Percentiles rank a stretch among this genome's conserved stretches.
Evolutionary conservation across 2,888 invertebrate genomes (phyloP).

Genomic region (Sphaeridia pumilis): DNA sequence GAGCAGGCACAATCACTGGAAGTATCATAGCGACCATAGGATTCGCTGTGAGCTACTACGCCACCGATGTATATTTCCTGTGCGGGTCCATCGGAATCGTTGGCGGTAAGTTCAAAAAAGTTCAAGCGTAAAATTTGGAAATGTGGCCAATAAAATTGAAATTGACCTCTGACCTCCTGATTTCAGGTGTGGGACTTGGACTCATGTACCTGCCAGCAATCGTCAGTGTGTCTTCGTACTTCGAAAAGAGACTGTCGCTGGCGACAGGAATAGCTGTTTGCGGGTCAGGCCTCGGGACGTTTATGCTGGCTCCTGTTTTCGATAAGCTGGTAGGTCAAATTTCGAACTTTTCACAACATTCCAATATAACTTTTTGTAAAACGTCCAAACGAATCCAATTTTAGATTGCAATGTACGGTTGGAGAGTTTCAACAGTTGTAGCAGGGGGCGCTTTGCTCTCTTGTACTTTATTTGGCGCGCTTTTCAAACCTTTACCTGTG

Average conservation of each 20-base stretch:
- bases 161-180: background rate
- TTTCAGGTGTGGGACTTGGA: conserved; percentile 6
- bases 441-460: conserved; percentile 73
- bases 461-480: conserved; percentile 71
- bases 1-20: conserved; percentile 78
- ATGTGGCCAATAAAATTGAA: background rate
- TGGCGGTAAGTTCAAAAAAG: conserved; percentile 46
- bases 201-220: conserved; percentile 5
- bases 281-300: background rate
- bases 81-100: conserved; percentile 92
- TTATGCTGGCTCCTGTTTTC: background rate
- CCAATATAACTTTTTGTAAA: no score
- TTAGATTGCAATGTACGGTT: conserved; percentile 58
- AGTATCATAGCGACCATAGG: conserved; percentile 64
- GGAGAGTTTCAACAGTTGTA: conserved; percentile 78
- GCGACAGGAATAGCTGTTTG: conserved; percentile 6
- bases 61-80: conserved; percentile 67
- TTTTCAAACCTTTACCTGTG: conserved; percentile 77
- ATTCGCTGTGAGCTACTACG: conserved; percentile 67
- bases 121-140: background rate
- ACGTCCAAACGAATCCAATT: no score
- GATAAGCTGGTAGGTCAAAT: background rate
- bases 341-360: no score
- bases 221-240: conserved; percentile 2
- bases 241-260: background rate